phyloP scores from a whole-genome alignment of 2,113 vertebrate species.

The Vicugna pacos region DNA sequence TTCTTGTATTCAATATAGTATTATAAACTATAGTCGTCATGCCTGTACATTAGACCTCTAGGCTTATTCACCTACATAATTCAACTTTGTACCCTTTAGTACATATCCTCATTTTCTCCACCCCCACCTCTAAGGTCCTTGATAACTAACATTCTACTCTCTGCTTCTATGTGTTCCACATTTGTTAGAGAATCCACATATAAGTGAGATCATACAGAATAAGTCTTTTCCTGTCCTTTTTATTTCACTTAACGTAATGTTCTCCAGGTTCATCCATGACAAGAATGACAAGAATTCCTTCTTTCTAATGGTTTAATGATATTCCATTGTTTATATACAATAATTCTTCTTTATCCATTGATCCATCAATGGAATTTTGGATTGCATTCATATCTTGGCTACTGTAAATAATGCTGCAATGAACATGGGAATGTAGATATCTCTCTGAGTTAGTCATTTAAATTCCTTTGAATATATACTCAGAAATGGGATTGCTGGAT shows the following conservation, averaged over 20 bases:
- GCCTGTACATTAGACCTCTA: background rate
- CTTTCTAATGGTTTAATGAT: background rate
- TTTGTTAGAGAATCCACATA: background rate
- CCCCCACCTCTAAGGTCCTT: background rate
- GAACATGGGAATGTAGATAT: background rate
- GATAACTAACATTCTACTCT: background rate
- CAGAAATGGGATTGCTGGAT: background rate
- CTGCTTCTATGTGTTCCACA: background rate
- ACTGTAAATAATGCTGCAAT: background rate
- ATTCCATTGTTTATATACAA: background rate
- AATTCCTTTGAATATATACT: background rate
- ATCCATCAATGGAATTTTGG: background rate
- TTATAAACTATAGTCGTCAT: background rate
- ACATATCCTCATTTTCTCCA: background rate
- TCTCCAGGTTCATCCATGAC: background rate
- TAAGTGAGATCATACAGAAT: background rate
- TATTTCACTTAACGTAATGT: background rate
- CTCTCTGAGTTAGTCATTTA: background rate
- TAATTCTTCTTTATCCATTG: background rate
- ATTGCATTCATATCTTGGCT: background rate
- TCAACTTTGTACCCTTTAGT: background rate
- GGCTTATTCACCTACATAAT: background rate
- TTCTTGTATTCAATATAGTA: background rate
- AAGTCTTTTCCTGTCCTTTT: background rate
- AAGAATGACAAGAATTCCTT: background rate